Percentiles rank a stretch among this genome's conserved stretches.
Evolutionary conservation across 2,797 vertebrate genomes (phyloP).

Genomic region (Protosalanx chinensis): DNA sequence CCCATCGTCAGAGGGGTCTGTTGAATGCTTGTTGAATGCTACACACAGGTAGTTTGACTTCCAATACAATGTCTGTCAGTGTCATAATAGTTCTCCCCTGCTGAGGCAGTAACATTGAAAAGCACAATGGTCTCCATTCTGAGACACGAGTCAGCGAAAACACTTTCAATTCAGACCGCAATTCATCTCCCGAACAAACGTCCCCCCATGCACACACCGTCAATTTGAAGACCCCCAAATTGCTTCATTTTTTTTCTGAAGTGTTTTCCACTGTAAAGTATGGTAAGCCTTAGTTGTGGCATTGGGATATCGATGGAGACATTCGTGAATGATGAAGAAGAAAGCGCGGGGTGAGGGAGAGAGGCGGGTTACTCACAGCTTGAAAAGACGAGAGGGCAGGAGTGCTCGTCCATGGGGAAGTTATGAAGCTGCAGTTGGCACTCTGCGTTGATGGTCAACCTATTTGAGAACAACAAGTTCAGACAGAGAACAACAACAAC

Average conservation of each 20-base stretch:
- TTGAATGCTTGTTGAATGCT: not conserved
- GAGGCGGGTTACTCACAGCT: constrained; percentile 82
- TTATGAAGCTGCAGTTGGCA: constrained; percentile 93
- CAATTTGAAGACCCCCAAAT: not conserved
- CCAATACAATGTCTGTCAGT: not conserved
- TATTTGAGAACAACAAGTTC: constrained; percentile 51
- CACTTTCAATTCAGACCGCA: not conserved
- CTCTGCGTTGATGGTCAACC: constrained; percentile 93
- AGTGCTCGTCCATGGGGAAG: constrained; percentile 95
- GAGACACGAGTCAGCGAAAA: not conserved
- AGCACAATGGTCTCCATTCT: not conserved
- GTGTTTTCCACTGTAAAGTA: no score
- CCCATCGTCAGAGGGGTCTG: not conserved
- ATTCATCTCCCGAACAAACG: not conserved
- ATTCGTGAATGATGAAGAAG: not conserved
- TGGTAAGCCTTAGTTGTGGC: no score
- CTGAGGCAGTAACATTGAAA: not conserved
- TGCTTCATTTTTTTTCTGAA: no score
- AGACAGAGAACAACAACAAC: not conserved
- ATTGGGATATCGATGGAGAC: not conserved
- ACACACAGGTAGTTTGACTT: not conserved
- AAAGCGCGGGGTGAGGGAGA: not conserved
- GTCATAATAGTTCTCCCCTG: not conserved
- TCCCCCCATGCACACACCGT: not conserved
- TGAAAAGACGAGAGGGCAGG: constrained; percentile 91